Conservation (phyloP, 2,888 invertebrate species). For the Plagodis dolabraria region DNA sequence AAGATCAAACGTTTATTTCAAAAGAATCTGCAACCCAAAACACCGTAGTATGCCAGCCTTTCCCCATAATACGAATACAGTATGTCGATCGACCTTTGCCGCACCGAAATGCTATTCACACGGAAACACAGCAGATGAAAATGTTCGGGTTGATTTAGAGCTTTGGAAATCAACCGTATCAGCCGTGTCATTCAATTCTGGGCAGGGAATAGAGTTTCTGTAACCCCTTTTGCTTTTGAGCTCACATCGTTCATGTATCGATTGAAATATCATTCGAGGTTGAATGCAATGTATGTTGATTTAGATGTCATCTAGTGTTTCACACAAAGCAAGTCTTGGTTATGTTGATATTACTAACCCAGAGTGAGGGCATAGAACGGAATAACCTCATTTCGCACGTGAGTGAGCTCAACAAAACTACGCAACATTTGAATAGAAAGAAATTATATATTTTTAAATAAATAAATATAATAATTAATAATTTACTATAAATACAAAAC, state of each 20-base stretch:
- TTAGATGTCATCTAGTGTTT: neutral
- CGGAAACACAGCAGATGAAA: constrained; percentile 19
- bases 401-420: no score
- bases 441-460: no score
- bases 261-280: constrained; percentile 2
- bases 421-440: no score
- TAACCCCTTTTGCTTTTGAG: constrained; percentile 7
- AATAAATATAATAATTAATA: no score
- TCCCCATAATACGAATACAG: constrained; percentile 7
- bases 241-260: constrained; percentile 9
- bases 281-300: constrained; percentile 2
- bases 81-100: constrained; percentile 15
- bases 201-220: constrained; percentile 4
- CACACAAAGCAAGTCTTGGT: neutral
- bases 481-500: no score
- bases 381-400: no score
- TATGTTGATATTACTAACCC: neutral
- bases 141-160: constrained; percentile 21
- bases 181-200: constrained; percentile 19
- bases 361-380: no score
- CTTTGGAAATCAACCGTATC: constrained; percentile 18
- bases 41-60: neutral
- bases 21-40: constrained; percentile 1
- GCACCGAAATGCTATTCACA: constrained; percentile 4
- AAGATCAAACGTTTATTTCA: neutral